Base-by-base conservation (phyloP, 2,113 vertebrate genomes). In the Hippoglossus stenolepis region DNA sequence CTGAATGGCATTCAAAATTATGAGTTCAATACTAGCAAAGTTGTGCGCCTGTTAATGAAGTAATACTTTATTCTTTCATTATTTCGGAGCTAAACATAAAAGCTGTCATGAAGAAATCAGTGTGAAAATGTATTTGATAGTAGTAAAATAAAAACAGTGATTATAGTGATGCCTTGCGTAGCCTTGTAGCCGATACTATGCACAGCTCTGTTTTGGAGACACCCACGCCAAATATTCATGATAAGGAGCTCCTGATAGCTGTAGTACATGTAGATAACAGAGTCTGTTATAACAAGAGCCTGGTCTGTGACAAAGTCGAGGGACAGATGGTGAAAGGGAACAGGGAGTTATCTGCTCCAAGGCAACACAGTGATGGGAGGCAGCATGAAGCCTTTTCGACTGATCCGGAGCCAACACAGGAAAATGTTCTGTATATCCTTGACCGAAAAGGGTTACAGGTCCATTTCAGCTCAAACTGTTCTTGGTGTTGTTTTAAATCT, bases 291-390 rank as follows among this genome's bases (percentile, higher is more conserved):
- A 26, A 26, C 59, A 54, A 31, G 59, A 23, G 72, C 45, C 56
- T 67, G 49, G 53, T 71, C 59, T 53, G 58, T 35, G 57, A 65
- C 38, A 67, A 23, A 73, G 47, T 66, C 11, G 4, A 66, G 73
- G 45, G 43, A 78, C 85, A 89, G 83, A 73, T 86, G 83, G 81
- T 59, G 66, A 78, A 23, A 72, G 54, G 71, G 70, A 77, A 81
- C 24, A 70, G 11, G 65, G 2, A 68, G 3, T 79, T 47, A 62
- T 85, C 78, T 79, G 2, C 56, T 78, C 64, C 57, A 40, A 38
- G 35, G 63, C 63, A 62, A 64, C 45, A 45, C 54, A 28, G 62
- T 24, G 58, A 68, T 40, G 5, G 24, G 28, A 62, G 64, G 64
- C 73, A 60, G 62, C 53, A 6, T 3, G 54, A 51, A 31, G 61